These are phyloP conservation scores for Isotomurus palustris DNA, from an alignment of 2,888 invertebrate species.

Conservation along the genomic window DNA sequence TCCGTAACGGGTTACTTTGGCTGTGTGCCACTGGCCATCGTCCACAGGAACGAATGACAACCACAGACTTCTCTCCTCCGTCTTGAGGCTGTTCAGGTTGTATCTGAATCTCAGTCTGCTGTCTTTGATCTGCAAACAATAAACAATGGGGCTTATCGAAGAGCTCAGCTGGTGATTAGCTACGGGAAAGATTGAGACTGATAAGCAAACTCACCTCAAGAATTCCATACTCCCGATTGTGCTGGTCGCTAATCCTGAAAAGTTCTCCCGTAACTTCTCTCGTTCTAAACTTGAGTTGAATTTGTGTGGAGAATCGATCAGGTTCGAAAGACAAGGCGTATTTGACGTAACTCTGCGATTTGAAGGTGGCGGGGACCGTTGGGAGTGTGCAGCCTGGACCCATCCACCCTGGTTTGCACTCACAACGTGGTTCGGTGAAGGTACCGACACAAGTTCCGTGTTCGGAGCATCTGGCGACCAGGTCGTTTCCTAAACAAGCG, in stretches of 20 bases:
- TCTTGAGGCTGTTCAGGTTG: slow-evolving; percentile 83
- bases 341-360: slow-evolving; percentile 92
- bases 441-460: slow-evolving; percentile 93
- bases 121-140: slow-evolving; percentile 68
- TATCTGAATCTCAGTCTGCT: slow-evolving; percentile 84
- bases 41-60: slow-evolving; percentile 83
- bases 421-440: slow-evolving; percentile 71
- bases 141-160: no score
- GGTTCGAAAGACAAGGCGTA: slow-evolving; percentile 92
- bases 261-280: slow-evolving; percentile 88
- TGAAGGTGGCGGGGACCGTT: slow-evolving; percentile 86
- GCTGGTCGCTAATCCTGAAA: slow-evolving; percentile 88
- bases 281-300: slow-evolving; percentile 89
- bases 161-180: no score
- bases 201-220: slow-evolving; percentile 60
- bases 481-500: slow-evolving; percentile 75
- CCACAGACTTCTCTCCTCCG: slow-evolving; percentile 87
- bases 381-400: slow-evolving; percentile 81
- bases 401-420: slow-evolving; percentile 92
- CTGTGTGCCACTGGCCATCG: slow-evolving; percentile 96
- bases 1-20: slow-evolving; percentile 55
- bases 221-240: slow-evolving; percentile 89
- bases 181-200: no score
- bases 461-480: slow-evolving; percentile 81
- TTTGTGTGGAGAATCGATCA: slow-evolving; percentile 83